Evolutionary conservation across 2,797 vertebrate species (phyloP), one percentile per base, ranked within the genome.

Genomic region (Cynopterus sphinx): DNA sequence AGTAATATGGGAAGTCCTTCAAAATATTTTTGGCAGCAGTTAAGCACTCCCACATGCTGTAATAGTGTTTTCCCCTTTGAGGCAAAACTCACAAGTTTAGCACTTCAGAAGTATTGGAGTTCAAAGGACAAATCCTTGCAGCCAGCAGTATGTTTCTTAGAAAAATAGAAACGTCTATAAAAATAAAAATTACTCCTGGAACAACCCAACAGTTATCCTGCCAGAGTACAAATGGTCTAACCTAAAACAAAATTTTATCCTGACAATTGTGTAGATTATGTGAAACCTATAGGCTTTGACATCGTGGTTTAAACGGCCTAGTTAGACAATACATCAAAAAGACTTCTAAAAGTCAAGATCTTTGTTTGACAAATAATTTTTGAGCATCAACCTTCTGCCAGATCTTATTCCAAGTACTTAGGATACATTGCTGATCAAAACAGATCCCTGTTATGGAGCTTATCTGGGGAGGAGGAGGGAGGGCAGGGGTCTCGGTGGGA

Each of bases 1-100:
- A 63, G 57, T 91, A 84, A 87, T 63, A 57, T 55, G 89, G 83
- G 89, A 97, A 97, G 86, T 96, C 81, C 74, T 94, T 95, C 65
- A 53, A 51, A 94, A 53, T 96, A 73, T 87, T 89, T 90, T 82
- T 91, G 91, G 95, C 87, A 87, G 61, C 53, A 24, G 49, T 70
- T 88, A 91, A 95, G 70, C 55, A 71, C 68, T 96, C 83, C 70
- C 89, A 74, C 86, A 39, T 74, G 19, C 33, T 70, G 10, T 93
- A 93, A 94, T 88, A 84, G 59, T 79, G 65, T 86, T 82, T 93
- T 93, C 24, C 89, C 74, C 63, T 78, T 74, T 81, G 87, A 95
- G 79, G 71, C 86, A 97, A 86, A 91, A 70, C 26, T 89, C 57
- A 89, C 39, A 93, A 82, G 17, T 90, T 84, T 28, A 61, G 41